A percentile compares a stretch with the other conserved stretches of the same genome.
Evolutionary conservation across 2,797 vertebrate species (phyloP).

Genomic region (Heliangelus exortis): DNA sequence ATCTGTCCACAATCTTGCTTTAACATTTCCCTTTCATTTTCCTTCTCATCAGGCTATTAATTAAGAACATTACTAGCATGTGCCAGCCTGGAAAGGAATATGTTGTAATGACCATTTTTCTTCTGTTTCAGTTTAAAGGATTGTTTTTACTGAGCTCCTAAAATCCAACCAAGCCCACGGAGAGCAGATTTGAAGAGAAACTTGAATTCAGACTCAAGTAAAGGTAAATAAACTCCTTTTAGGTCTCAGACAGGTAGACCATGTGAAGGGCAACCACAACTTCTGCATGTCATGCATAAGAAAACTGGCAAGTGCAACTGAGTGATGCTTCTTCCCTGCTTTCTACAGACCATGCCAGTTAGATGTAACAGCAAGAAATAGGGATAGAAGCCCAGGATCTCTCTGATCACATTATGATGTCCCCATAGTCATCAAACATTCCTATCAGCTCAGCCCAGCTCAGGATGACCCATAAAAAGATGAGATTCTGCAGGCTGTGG

Average conservation of each 20-base stretch:
- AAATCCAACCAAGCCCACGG: neutral
- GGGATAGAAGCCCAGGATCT: neutral
- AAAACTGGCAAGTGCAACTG: neutral
- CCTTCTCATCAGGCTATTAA: neutral
- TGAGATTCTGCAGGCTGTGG: neutral
- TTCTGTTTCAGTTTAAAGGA: neutral
- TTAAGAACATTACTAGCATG: neutral
- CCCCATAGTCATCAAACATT: neutral
- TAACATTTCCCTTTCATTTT: neutral
- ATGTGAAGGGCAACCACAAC: neutral
- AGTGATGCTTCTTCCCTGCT: neutral
- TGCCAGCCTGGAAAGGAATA: slow-evolving; percentile 6
- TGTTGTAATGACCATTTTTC: neutral
- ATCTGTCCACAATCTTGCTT: neutral
- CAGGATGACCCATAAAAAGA: neutral
- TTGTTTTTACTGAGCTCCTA: neutral
- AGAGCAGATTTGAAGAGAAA: neutral
- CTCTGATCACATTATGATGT: neutral
- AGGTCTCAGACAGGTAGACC: neutral
- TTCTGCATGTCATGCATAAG: neutral
- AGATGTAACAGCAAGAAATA: neutral
- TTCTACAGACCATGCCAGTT: neutral
- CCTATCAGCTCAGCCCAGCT: neutral
- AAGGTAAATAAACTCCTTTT: neutral
- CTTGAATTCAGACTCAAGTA: neutral